phyloP scores from a whole-genome alignment of 2,797 vertebrate genomes.

The Malurus splendens region DNA sequence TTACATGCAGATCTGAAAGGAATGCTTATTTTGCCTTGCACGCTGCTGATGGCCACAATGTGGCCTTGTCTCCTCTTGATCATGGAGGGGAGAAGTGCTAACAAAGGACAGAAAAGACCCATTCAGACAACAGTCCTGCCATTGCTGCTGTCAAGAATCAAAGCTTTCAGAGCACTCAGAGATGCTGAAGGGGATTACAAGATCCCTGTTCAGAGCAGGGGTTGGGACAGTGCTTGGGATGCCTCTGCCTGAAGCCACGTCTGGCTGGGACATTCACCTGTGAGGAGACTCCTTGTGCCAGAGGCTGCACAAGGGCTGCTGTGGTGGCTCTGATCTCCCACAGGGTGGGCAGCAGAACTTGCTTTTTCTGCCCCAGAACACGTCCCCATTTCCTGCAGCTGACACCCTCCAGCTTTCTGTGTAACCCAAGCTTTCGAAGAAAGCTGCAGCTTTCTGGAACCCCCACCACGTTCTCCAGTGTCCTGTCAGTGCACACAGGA shows the following conservation, averaged over 20 bases:
- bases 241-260: not conserved
- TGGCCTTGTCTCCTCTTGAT: constrained; percentile 82
- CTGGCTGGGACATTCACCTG: not conserved
- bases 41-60: constrained; percentile 88
- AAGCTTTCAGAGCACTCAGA: not conserved
- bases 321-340: not conserved
- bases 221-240: not conserved
- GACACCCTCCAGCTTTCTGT: not conserved
- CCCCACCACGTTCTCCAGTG: not conserved
- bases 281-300: not conserved
- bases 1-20: constrained; percentile 95
- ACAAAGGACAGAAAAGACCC: constrained; percentile 3
- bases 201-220: not conserved
- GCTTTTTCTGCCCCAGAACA: not conserved
- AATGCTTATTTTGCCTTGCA: constrained; percentile 92
- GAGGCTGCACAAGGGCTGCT: not conserved
- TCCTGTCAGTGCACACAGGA: not conserved
- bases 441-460: not conserved
- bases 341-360: not conserved
- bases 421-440: not conserved
- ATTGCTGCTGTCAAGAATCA: not conserved
- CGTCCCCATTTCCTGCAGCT: not conserved
- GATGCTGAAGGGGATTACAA: not conserved
- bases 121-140: not conserved
- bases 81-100: constrained; percentile 92